Percentiles rank a stretch among this genome's conserved stretches.
Conservation (phyloP, 2,888 invertebrate species). For the Pecten maximus region DNA sequence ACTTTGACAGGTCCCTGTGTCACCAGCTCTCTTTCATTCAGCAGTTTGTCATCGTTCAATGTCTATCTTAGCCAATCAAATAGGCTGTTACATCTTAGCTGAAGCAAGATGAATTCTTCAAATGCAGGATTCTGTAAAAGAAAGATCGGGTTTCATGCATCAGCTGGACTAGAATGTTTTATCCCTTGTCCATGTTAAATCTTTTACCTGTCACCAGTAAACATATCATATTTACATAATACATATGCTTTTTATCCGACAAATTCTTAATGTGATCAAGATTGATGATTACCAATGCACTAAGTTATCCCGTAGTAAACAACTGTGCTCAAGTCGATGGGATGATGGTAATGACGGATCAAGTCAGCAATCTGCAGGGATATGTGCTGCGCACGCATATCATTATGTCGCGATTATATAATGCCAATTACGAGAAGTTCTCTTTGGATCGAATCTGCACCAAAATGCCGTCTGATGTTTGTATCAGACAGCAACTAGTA, state of each 20-base stretch:
- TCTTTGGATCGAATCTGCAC: neutral
- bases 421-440: neutral
- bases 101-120: neutral
- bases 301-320: neutral
- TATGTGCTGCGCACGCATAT: constrained; percentile 30
- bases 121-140: constrained; percentile 5
- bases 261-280: neutral
- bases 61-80: neutral
- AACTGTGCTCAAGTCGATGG: neutral
- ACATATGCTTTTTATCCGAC: neutral
- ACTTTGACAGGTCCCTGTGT: neutral
- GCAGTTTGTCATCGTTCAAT: neutral
- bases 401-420: constrained; percentile 20
- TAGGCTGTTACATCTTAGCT: neutral
- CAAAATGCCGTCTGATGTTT: neutral
- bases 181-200: neutral
- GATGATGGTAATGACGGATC: neutral
- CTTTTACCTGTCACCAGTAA: neutral
- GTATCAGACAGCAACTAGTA: neutral
- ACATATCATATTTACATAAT: neutral
- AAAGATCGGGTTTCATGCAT: neutral
- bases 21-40: neutral
- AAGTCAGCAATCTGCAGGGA: neutral
- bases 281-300: constrained; percentile 25
- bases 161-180: neutral